A percentile compares a stretch with the other conserved stretches of the same genome.
These are phyloP conservation scores for Rhogogaster chlorosoma DNA, from an alignment of 2,888 invertebrate species.

Conservation along the genomic window DNA sequence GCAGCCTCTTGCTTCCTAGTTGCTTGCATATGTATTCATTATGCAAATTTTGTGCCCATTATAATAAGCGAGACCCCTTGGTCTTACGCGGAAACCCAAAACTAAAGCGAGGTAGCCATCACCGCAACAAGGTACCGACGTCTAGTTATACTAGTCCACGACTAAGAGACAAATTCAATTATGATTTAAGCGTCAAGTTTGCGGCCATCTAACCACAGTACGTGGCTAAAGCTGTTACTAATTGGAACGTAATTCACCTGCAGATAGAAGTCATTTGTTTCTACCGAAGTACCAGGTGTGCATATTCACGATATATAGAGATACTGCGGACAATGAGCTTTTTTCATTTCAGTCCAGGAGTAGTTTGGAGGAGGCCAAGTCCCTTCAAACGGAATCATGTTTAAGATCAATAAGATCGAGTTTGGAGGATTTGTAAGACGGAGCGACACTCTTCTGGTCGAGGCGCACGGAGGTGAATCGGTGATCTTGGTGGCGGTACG, in stretches of 20 bases:
- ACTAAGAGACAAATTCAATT: conserved; percentile 75
- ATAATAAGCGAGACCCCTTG: conserved; percentile 76
- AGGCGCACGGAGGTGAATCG: conserved; percentile 16
- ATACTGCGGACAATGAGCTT: neutral
- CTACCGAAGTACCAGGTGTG: neutral
- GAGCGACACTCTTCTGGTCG: conserved; percentile 36
- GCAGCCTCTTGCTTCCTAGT: conserved; percentile 61
- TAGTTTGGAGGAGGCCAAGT: conserved; percentile 17
- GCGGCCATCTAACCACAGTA: conserved; percentile 55
- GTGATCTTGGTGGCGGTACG: conserved; percentile 19
- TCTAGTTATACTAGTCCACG: conserved; percentile 52
- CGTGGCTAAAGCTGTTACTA: conserved; percentile 38
- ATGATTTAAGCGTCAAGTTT: conserved; percentile 72
- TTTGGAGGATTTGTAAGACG: conserved; percentile 35
- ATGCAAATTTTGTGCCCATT: conserved; percentile 76
- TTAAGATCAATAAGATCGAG: conserved; percentile 44
- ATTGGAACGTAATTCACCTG: conserved; percentile 31
- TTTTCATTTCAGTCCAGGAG: neutral
- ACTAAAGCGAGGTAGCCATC: conserved; percentile 69
- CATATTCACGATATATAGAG: neutral
- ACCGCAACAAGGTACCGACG: conserved; percentile 68
- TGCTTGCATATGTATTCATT: conserved; percentile 76
- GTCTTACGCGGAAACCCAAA: conserved; percentile 70
- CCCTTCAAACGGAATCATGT: neutral
- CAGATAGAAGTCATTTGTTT: conserved; percentile 32